phyloP scores from a whole-genome alignment of 2,113 vertebrate species.

The Bambusicola thoracicus region DNA sequence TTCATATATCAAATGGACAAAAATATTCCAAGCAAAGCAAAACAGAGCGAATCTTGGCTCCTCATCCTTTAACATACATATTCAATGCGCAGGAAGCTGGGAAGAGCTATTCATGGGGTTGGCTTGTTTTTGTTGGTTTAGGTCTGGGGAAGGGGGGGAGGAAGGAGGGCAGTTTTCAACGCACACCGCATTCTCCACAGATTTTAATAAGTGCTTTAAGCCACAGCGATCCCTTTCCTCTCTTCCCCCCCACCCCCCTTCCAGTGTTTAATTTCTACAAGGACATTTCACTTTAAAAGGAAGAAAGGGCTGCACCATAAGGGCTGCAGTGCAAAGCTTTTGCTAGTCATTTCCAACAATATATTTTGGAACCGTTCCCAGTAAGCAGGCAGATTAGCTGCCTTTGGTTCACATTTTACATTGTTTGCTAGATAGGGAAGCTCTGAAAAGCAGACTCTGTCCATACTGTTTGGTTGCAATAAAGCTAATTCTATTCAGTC shows the following conservation, averaged over 20 bases:
- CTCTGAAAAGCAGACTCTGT: constrained; percentile 71
- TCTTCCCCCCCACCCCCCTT: no score
- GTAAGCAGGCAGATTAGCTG: constrained; percentile 69
- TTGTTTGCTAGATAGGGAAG: constrained; percentile 58
- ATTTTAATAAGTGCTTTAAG: constrained; percentile 40
- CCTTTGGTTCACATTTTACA: constrained; percentile 72
- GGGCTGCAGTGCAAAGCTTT: constrained; percentile 31
- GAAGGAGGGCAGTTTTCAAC: not conserved
- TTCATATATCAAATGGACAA: constrained; percentile 55
- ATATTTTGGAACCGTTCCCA: constrained; percentile 70
- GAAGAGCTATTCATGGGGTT: constrained; percentile 60
- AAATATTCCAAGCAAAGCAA: constrained; percentile 75
- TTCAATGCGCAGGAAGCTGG: constrained; percentile 70
- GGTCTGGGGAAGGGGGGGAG: not conserved
- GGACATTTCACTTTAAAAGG: constrained; percentile 57
- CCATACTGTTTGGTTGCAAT: constrained; percentile 50
- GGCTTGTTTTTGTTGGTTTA: constrained; percentile 67
- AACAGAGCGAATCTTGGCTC: constrained; percentile 46
- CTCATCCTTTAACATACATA: constrained; percentile 65
- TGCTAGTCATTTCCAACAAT: constrained; percentile 68
- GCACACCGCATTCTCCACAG: not conserved
- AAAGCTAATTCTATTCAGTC: constrained; percentile 64
- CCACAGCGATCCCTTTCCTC: not conserved
- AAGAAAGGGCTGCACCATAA: constrained; percentile 41
- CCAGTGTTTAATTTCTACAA: constrained; percentile 37